Evolutionary conservation across 2,797 vertebrate genomes (phyloP).

Genomic region (Centroberyx gerrardi): DNA sequence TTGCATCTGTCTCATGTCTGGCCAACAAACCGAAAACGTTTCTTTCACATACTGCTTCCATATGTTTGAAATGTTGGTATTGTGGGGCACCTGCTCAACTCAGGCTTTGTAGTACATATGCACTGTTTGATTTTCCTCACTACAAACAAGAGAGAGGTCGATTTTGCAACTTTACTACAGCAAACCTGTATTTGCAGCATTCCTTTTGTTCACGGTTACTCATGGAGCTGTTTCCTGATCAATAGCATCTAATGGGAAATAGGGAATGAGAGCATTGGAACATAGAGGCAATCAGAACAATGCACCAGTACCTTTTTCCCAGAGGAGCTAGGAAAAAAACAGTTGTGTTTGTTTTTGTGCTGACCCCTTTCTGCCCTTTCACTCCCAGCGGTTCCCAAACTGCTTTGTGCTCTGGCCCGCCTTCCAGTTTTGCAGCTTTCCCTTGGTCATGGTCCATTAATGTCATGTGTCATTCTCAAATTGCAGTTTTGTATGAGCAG

Average conservation of each 20-base stretch:
- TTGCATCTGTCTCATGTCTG: slow-evolving; percentile 68
- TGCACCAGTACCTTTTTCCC: slow-evolving; percentile 11
- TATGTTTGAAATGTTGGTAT: slow-evolving; percentile 63
- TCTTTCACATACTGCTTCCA: slow-evolving; percentile 72
- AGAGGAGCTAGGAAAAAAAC: slow-evolving; percentile 40
- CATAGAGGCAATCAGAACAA: slow-evolving; percentile 21
- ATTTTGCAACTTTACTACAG: neutral
- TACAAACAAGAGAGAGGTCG: neutral
- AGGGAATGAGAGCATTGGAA: slow-evolving; percentile 7
- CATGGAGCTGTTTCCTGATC: slow-evolving; percentile 31
- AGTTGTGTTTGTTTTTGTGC: slow-evolving; percentile 41
- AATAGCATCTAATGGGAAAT: neutral
- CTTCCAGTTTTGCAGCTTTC: slow-evolving; percentile 29
- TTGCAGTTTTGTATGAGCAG: slow-evolving; percentile 22
- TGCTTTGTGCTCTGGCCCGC: slow-evolving; percentile 24
- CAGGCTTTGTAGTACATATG: slow-evolving; percentile 13
- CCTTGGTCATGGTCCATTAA: slow-evolving; percentile 37
- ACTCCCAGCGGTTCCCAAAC: slow-evolving; percentile 18
- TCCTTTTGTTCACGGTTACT: slow-evolving; percentile 9
- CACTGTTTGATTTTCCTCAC: neutral
- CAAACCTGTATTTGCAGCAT: slow-evolving; percentile 18
- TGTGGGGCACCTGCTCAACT: slow-evolving; percentile 37
- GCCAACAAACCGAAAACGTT: slow-evolving; percentile 63
- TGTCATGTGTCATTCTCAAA: slow-evolving; percentile 51
- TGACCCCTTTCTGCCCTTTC: slow-evolving; percentile 33